Evolutionary conservation across 2,797 vertebrate genomes (phyloP), one percentile per base, ranked within the genome.

Genomic region (Pangasius krempfi): DNA sequence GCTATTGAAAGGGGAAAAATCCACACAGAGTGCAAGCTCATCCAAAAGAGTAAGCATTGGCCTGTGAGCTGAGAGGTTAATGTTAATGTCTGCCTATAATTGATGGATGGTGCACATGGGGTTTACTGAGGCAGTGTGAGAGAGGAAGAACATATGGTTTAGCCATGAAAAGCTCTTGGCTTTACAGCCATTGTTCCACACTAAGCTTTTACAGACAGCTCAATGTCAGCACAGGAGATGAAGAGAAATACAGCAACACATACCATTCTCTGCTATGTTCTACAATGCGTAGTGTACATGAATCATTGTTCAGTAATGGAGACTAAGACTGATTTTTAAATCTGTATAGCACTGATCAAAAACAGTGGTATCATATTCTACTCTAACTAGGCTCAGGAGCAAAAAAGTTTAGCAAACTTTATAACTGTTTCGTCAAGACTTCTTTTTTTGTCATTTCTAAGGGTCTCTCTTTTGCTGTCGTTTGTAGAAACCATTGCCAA

Each of bases 121-220:
- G 88, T 78, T 88, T 54, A 73, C 12, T 40, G 84, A 73, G 44
- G 52, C 22, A 75, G 44, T 37, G 66, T 81, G 83, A 33, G 76
- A 84, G 75, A 83, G 37, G 10, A 87, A 56, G 82, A 89, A 79
- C 76, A 83, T 79, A 79, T 87, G 81, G 81, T 80, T 89, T 76
- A 37, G n/a, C 70, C 7, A 64, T 5, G 0, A 86, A 87, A 76
- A 33, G 27, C 25, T 54, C 18, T 66, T 58, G 44, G 79, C 70
- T 84, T 76, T 40, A 22, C 2, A 25, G 33, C 8, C 4, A 56
- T 56, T 83, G 52, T 86, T 75, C 33, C 84, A 85, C 84, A 44
- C 40, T 20, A 8, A 52, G 7, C 33, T 60, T 60, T 47, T 62
- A 52, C 60, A 30, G 37, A 52, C 2, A 84, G 82, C 62, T 68